A percentile compares a stretch with the other conserved stretches of the same genome.
These are phyloP conservation scores for Eurystomus glaucurus DNA, from an alignment of 2,797 vertebrate genomes.

Conservation along the genomic window DNA sequence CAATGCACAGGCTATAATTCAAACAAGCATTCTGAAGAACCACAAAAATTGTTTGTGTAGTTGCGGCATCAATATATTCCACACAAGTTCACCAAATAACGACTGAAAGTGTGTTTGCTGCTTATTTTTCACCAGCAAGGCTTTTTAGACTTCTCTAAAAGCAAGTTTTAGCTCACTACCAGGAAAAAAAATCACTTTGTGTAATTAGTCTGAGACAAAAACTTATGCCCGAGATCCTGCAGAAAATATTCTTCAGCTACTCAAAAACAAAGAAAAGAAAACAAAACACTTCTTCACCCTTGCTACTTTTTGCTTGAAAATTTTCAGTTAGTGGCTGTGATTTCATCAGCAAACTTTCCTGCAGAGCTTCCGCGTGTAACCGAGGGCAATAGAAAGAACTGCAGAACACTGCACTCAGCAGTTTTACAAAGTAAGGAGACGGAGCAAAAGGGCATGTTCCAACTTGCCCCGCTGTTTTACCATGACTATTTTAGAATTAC, in stretches of 20 bases:
- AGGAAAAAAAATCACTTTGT: background rate
- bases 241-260: background rate
- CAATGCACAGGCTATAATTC: background rate
- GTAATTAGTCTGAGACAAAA: background rate
- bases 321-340: background rate
- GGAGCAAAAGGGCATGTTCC: background rate
- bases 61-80: background rate
- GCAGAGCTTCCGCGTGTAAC: background rate
- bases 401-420: conserved; percentile 27
- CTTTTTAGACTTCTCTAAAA: background rate
- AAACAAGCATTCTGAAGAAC: background rate
- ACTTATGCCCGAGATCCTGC: background rate
- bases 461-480: background rate
- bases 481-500: background rate
- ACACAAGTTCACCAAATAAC: background rate
- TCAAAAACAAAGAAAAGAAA: background rate
- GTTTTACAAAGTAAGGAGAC: conserved; percentile 1
- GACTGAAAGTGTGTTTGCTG: background rate
- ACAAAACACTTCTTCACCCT: background rate
- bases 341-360: conserved; percentile 7
- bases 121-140: background rate
- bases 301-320: background rate
- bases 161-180: background rate
- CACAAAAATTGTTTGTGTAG: background rate
- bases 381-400: conserved; percentile 12